Percentiles rank a stretch among this genome's conserved stretches.
Evolutionary conservation across 2,888 invertebrate species (phyloP).

Genomic region (Eudasyphora cyanicolor): DNA sequence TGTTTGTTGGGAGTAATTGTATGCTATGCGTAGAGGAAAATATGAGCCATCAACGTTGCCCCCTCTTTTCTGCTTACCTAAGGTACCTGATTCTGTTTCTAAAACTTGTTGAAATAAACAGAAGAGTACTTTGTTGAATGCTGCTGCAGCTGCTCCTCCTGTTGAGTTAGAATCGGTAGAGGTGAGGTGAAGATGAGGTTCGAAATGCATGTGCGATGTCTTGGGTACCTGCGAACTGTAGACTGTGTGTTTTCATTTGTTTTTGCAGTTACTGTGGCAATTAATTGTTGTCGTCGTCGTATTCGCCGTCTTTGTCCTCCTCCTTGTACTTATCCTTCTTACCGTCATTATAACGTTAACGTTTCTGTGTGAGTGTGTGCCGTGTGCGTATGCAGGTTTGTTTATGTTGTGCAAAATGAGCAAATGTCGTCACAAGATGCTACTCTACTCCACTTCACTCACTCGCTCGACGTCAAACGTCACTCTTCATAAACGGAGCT

Average conservation of each 20-base stretch:
- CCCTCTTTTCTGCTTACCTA: background rate
- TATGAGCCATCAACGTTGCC: background rate
- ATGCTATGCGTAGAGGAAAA: slow-evolving; percentile 28
- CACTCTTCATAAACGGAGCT: background rate
- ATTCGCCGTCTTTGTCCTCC: background rate
- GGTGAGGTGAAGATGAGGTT: background rate
- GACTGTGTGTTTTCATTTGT: background rate
- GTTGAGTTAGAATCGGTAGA: background rate
- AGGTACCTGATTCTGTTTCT: background rate
- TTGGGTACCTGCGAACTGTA: background rate
- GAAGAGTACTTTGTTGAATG: slow-evolving; percentile 50
- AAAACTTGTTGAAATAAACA: slow-evolving; percentile 51
- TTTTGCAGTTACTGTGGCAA: slow-evolving; percentile 60
- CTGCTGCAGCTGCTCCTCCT: background rate
- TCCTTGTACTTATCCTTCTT: background rate
- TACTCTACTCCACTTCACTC: slow-evolving; percentile 29
- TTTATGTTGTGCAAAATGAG: background rate
- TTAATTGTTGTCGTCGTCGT: slow-evolving; percentile 54
- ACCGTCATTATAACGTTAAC: no score
- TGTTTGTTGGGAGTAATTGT: background rate
- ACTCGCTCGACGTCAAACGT: background rate
- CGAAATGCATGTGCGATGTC: background rate
- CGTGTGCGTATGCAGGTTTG: background rate
- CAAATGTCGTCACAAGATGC: slow-evolving; percentile 38
- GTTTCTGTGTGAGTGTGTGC: no score